phyloP scores from a whole-genome alignment of 1,140 invertebrate species.

The Gryllus bimaculatus region DNA sequence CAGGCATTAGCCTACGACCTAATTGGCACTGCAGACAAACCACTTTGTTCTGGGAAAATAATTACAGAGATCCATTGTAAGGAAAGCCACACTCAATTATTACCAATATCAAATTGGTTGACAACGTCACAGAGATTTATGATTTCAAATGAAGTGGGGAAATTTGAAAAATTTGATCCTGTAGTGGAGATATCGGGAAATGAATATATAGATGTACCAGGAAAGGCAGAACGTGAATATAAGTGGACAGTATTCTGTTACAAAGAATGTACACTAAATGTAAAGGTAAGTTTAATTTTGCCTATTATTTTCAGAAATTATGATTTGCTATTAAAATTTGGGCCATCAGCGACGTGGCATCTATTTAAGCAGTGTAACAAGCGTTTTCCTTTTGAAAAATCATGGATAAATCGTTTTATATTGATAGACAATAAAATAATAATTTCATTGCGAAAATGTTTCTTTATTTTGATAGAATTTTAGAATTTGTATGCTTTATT shows the following conservation, averaged over 20 bases:
- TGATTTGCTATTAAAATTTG: too few species aligned
- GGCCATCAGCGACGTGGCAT: too few species aligned
- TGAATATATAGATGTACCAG: constrained; percentile 18
- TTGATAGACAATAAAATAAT: too few species aligned
- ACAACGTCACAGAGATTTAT: constrained; percentile 13
- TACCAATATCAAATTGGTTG: constrained; percentile 17
- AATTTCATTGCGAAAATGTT: too few species aligned
- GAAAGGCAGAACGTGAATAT: constrained; percentile 11
- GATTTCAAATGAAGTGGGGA: background rate
- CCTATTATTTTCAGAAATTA: background rate
- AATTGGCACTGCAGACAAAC: constrained; percentile 11
- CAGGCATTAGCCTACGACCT: constrained; percentile 8
- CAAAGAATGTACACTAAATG: constrained; percentile 24
- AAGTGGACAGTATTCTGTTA: constrained; percentile 17
- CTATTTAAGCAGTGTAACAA: too few species aligned
- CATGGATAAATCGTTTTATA: too few species aligned
- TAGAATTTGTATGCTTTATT: too few species aligned
- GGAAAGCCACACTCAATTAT: constrained; percentile 5
- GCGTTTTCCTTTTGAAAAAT: too few species aligned
- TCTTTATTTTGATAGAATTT: too few species aligned
- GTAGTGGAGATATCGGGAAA: constrained; percentile 7
- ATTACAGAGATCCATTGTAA: constrained; percentile 12
- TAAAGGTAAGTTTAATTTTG: constrained; percentile 30
- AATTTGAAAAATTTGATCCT: constrained; percentile 14
- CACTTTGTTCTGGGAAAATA: constrained; percentile 10